Conservation (phyloP, 2,113 vertebrate species). For the Phyllostomus hastatus region DNA sequence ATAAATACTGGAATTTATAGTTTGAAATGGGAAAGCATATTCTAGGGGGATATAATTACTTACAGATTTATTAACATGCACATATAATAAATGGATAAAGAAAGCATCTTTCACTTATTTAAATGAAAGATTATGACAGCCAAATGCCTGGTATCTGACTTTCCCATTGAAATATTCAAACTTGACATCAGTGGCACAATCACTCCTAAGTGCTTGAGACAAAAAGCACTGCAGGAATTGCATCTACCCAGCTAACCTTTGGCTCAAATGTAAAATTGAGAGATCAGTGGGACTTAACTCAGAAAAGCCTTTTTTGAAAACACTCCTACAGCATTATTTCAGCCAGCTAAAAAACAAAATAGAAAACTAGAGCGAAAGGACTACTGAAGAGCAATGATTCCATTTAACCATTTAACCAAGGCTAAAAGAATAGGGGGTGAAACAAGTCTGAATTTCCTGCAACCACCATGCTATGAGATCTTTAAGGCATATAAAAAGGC, state of each 20-base stretch:
- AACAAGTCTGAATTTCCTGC: background rate
- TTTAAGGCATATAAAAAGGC: background rate
- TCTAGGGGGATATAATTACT: background rate
- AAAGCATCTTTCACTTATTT: background rate
- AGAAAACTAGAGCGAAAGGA: background rate
- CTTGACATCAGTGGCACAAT: too few relatives aligned
- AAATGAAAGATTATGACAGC: background rate
- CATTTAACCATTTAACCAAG: background rate
- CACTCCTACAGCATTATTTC: background rate
- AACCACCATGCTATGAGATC: rapidly evolving
- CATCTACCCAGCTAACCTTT: background rate
- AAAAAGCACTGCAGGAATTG: background rate
- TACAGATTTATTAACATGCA: background rate
- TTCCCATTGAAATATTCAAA: background rate
- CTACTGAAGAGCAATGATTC: background rate
- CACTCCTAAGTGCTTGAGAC: background rate
- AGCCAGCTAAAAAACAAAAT: background rate
- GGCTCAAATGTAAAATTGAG: background rate
- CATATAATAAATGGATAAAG: background rate
- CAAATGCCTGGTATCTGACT: background rate
- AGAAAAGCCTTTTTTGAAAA: background rate
- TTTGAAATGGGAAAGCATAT: background rate
- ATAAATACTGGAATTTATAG: background rate
- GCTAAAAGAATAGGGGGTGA: background rate
- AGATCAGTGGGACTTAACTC: background rate